Evolutionary conservation across 2,113 vertebrate genomes (phyloP).

Genomic region (Lonchura striata): DNA sequence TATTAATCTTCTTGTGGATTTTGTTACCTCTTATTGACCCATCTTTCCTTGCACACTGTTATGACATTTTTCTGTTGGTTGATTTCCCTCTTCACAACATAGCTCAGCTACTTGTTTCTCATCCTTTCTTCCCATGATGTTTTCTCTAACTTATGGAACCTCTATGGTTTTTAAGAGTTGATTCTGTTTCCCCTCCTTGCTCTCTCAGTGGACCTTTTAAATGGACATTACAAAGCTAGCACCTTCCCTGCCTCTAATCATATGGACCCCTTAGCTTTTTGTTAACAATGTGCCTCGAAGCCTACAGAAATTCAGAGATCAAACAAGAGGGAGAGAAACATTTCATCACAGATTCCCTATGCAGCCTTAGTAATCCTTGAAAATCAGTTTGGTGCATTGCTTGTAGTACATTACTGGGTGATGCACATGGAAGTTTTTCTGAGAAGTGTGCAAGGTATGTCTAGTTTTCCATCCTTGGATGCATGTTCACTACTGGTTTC

Average conservation of each 20-base stretch:
- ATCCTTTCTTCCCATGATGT: not conserved
- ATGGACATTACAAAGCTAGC: not conserved
- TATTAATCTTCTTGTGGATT: not conserved
- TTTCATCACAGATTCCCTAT: not conserved
- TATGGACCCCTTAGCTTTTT: not conserved
- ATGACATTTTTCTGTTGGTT: not conserved
- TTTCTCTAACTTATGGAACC: not conserved
- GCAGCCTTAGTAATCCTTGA: not conserved
- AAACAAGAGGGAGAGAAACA: not conserved
- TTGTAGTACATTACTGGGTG: not conserved
- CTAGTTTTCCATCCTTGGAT: not conserved
- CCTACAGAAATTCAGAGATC: constrained; percentile 12
- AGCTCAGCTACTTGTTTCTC: not conserved
- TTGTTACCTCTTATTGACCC: not conserved
- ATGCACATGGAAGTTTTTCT: not conserved
- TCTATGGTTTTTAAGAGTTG: not conserved
- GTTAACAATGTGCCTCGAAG: constrained; percentile 4
- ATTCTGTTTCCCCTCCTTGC: not conserved
- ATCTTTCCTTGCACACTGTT: not conserved
- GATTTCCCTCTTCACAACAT: not conserved
- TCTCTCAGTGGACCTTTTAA: not conserved
- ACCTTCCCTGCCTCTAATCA: not conserved
- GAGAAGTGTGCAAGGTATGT: not conserved
- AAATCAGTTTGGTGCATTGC: not conserved
- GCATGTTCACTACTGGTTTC: not conserved